These are phyloP conservation scores for Aquatica leii DNA, from an alignment of 2,888 invertebrate genomes.

Conservation along the genomic window DNA sequence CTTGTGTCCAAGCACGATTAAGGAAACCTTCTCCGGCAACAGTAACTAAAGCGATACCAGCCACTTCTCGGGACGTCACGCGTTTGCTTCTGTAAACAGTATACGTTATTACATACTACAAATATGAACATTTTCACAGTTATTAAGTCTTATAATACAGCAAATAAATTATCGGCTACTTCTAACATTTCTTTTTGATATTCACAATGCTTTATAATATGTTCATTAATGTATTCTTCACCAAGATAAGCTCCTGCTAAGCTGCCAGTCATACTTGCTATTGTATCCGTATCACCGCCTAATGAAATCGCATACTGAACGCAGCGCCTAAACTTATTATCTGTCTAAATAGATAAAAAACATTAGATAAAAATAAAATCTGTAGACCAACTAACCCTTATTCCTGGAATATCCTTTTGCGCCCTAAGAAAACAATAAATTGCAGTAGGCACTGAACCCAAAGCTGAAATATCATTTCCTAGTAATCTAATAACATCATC, in stretches of 20 bases:
- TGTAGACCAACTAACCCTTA: conserved; percentile 59
- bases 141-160: conserved; percentile 19
- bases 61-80: too few relatives aligned
- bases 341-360: conserved; percentile 55
- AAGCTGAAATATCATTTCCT: conserved; percentile 70
- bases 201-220: conserved; percentile 69
- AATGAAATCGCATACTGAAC: conserved; percentile 75
- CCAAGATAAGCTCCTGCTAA: conserved; percentile 75
- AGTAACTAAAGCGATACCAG: too few relatives aligned
- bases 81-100: too few relatives aligned
- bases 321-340: conserved; percentile 69
- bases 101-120: too few relatives aligned
- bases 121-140: too few relatives aligned
- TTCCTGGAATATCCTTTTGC: conserved; percentile 61
- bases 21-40: too few relatives aligned
- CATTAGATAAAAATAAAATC: too few relatives aligned
- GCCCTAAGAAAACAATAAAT: conserved; percentile 73
- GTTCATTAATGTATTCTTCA: conserved; percentile 62
- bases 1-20: too few relatives aligned
- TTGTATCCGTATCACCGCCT: conserved; percentile 82
- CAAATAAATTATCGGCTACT: conserved; percentile 63
- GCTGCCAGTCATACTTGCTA: conserved; percentile 77
- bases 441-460: conserved; percentile 77
- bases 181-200: conserved; percentile 62
- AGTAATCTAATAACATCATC: conserved; percentile 64